Conservation (phyloP, 1,140 invertebrate species). For the Chrysomallon squamiferum region DNA sequence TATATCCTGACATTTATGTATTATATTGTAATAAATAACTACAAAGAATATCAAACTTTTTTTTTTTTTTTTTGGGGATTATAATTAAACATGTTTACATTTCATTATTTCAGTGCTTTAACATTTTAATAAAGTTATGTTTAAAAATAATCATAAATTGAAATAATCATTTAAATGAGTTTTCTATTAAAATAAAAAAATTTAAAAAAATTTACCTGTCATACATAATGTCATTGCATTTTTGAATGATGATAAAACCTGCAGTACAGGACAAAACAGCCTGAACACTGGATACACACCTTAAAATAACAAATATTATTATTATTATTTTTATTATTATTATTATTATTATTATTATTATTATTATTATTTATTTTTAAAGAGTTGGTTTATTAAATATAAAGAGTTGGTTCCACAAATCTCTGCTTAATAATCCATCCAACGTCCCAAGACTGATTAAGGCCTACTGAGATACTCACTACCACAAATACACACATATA, state of each 20-base stretch:
- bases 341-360: background rate
- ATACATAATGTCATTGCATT: conserved; percentile 40
- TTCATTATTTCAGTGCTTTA: background rate
- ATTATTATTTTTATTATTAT: background rate
- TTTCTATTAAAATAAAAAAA: background rate
- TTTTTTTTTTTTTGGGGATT: background rate
- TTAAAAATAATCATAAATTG: background rate
- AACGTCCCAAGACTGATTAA: background rate
- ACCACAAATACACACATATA: background rate
- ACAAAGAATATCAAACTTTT: background rate
- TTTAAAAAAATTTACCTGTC: conserved; percentile 29
- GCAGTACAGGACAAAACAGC: conserved; percentile 31
- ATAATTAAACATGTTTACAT: background rate
- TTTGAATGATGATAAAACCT: conserved; percentile 27
- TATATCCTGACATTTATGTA: too few species aligned
- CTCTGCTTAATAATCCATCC: background rate
- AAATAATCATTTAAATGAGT: background rate
- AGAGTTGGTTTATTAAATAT: background rate
- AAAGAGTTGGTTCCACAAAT: background rate
- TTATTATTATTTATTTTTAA: background rate
- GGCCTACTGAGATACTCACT: background rate
- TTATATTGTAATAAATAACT: too few species aligned
- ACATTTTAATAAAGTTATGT: background rate
- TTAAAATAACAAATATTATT: conserved; percentile 21
- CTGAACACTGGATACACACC: conserved; percentile 41